phyloP scores from a whole-genome alignment of 2,888 invertebrate species.

The Dexiosoma caninum region DNA sequence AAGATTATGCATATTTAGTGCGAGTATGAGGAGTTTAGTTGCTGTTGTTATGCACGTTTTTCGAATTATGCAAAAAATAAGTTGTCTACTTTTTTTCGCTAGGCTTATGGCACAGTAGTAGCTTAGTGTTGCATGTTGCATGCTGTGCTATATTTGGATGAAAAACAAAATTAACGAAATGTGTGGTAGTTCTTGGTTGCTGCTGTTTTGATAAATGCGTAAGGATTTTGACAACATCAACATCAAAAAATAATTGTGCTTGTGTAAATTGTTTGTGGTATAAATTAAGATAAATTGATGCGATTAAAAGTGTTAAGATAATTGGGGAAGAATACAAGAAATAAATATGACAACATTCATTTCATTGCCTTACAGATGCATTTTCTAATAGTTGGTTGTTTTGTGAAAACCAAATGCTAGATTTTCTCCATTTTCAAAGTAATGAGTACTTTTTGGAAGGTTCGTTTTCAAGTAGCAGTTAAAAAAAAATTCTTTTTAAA shows the following conservation, averaged over 20 bases:
- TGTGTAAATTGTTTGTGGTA: slow-evolving; percentile 36
- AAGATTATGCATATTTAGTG: slow-evolving; percentile 58
- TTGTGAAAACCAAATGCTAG: not conserved
- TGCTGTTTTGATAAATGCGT: slow-evolving; percentile 46
- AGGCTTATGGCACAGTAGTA: slow-evolving; percentile 25
- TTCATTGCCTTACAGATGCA: not conserved
- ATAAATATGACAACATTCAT: not conserved
- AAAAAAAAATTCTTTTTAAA: not conserved
- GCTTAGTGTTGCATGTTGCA: slow-evolving; percentile 28
- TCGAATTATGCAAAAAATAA: slow-evolving; percentile 39
- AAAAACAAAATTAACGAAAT: not conserved
- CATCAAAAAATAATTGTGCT: slow-evolving; percentile 11
- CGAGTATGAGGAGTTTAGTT: not conserved
- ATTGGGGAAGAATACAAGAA: not conserved
- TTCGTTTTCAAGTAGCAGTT: not conserved
- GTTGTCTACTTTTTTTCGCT: not conserved
- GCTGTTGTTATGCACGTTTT: slow-evolving; percentile 1
- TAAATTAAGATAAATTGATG: slow-evolving; percentile 55
- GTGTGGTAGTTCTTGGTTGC: slow-evolving; percentile 19
- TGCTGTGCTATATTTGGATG: slow-evolving; percentile 14
- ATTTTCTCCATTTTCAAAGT: too few species aligned
- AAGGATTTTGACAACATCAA: slow-evolving; percentile 32
- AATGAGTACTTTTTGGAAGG: not conserved
- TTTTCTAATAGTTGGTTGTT: not conserved
- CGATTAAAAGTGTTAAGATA: slow-evolving; percentile 37